A percentile compares a stretch with the other conserved stretches of the same genome.
Evolutionary conservation across 2,113 vertebrate species (phyloP).

Genomic region (human): DNA sequence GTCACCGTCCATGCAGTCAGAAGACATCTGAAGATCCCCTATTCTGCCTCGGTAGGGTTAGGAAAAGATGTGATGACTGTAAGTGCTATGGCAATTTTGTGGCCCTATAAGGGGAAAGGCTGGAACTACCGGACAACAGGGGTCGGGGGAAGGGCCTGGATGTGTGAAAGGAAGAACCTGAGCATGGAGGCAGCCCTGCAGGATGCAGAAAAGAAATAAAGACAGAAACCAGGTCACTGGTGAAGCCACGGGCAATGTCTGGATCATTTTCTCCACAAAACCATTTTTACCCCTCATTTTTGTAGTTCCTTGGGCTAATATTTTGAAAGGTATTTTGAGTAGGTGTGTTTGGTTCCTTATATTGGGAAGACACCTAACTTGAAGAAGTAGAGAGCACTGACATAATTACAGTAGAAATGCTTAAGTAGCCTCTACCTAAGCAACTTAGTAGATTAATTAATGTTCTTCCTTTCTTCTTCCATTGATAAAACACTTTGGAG

Average conservation of each 20-base stretch:
- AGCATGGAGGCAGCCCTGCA: neutral
- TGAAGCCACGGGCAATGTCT: neutral
- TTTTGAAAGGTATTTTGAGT: conserved; percentile 20
- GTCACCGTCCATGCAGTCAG: neutral
- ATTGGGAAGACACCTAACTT: neutral
- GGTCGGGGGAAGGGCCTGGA: neutral
- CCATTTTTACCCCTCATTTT: neutral
- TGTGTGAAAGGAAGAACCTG: neutral
- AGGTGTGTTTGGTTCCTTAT: neutral
- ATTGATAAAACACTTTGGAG: neutral
- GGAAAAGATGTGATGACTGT: neutral
- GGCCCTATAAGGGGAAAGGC: neutral
- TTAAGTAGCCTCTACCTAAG: neutral
- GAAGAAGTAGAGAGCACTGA: neutral
- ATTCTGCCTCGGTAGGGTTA: neutral
- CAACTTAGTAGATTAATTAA: neutral
- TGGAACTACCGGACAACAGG: neutral
- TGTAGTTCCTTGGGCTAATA: neutral
- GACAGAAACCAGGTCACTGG: neutral
- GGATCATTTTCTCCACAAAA: neutral
- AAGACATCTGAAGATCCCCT: neutral
- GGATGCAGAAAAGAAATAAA: neutral
- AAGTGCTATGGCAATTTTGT: neutral
- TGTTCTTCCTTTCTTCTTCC: neutral
- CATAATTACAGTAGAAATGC: neutral